A percentile compares a stretch with the other conserved stretches of the same genome.
These are phyloP conservation scores for Spongilla lacustris DNA, from an alignment of 37 sponge, comb jelly and placozoan species.

Conservation along the genomic window DNA sequence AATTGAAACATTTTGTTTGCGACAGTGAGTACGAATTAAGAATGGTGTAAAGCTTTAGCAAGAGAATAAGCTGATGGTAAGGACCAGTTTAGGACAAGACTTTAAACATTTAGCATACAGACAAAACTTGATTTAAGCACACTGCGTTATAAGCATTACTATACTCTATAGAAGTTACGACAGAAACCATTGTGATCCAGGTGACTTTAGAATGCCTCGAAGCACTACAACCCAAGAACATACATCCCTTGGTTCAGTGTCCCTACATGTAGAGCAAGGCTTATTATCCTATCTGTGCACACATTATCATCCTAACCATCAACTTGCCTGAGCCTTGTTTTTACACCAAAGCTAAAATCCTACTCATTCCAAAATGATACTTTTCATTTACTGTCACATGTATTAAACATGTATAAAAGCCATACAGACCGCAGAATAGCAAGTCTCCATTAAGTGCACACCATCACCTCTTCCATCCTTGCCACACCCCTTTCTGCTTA, in stretches of 20 bases:
- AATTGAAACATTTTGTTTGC: conserved; percentile 1
- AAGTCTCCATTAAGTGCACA: not conserved
- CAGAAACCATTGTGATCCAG: too few relatives aligned
- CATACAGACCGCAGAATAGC: too few relatives aligned
- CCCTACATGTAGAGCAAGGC: too few relatives aligned
- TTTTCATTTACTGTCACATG: not conserved
- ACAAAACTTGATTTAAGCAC: not conserved
- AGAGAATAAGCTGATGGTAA: conserved; percentile 1
- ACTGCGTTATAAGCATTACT: not conserved
- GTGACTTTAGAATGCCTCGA: not conserved
- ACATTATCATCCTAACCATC: too few relatives aligned
- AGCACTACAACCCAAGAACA: not conserved
- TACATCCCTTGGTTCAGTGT: too few relatives aligned
- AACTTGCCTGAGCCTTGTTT: not conserved
- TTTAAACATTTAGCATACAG: not conserved
- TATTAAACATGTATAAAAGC: too few relatives aligned
- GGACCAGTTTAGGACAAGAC: not conserved
- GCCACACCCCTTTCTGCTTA: not conserved
- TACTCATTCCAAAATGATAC: conserved; percentile 8
- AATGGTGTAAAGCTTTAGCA: not conserved
- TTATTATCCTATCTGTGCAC: too few relatives aligned
- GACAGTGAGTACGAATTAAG: not conserved
- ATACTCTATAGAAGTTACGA: too few relatives aligned
- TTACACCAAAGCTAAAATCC: not conserved
- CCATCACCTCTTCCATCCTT: not conserved